Base-by-base conservation (phyloP, 2,113 vertebrate genomes). In the Nycticebus coucang region DNA sequence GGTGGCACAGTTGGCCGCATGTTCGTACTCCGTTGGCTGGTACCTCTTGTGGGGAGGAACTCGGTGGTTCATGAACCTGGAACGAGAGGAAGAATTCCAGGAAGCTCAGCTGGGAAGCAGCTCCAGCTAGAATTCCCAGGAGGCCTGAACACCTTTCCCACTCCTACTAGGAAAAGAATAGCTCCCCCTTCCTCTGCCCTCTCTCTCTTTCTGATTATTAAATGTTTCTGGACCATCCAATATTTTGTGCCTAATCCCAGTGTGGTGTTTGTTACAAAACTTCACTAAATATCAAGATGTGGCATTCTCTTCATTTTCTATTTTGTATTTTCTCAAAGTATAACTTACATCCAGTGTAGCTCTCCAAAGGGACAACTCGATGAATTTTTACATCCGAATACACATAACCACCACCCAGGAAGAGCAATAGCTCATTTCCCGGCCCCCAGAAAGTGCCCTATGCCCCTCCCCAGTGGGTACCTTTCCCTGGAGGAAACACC, bases 1-100 rank as follows among this genome's bases (percentile, higher is more conserved):
- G 12, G 99, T 99, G 96, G 99, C 99, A 95, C 99, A 99, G 98
- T 99, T 99, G 0, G 99, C 99, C 0, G 99, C 99, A 0, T 99
- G 99, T 93, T 99, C 99, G 0, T 99, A 99, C 60, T 99, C 99
- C 0, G 99, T 99, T 5, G 99, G 99, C 97, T 99, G 99, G 98
- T 99, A 99, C 97, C 99, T 97, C 98, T 98, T 97, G 98, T 99
- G 99, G 97, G 99, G 96, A 0, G 99, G 99, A 18, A 99, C 99
- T 24, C 99, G 98, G 97, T 98, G 98, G 96, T 99, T 99, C 99
- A 99, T 99, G 98, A 99, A 99, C 98, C 99, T 99, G 97, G 78
- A 97, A 96, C 0, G 5, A 97, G 87, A 97, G 50, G 53, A 19
- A 21, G 9, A 90, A 80, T 19, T 62, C 37, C 66, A 2, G n/a